Evolutionary conservation across 2,888 invertebrate species (phyloP).

Genomic region (Gymnocheta viridis): DNA sequence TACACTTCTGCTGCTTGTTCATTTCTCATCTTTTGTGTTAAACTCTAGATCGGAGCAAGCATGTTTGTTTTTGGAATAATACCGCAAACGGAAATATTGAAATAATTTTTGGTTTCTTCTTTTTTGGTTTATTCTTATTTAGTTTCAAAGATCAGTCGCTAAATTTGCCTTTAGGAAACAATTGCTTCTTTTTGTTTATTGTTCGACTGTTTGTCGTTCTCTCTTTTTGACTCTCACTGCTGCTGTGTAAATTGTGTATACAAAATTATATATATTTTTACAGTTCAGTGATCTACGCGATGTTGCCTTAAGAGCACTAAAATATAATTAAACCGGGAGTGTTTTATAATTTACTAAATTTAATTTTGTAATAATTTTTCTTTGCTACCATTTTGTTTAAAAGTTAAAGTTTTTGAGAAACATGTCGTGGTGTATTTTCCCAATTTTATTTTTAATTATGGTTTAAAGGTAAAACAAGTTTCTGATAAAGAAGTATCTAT

Average conservation of each 20-base stretch:
- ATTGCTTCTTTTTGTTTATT: not conserved
- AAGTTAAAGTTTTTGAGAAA: constrained; percentile 3
- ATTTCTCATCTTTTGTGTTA: not conserved
- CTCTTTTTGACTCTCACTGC: constrained; percentile 10
- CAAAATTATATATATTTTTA: constrained; percentile 46
- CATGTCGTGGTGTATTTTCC: constrained; percentile 1
- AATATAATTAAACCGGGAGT: not conserved
- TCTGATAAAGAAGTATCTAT: not conserved
- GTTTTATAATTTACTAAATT: constrained; percentile 22
- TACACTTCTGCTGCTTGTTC: not conserved
- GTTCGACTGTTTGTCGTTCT: not conserved
- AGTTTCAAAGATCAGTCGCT: constrained; percentile 50
- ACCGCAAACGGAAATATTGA: constrained; percentile 54
- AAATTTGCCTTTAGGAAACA: constrained; percentile 28
- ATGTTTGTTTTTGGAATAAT: constrained; percentile 20
- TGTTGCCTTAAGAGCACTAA: constrained; percentile 72
- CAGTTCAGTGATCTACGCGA: constrained; percentile 76
- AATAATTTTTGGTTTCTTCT: constrained; percentile 16
- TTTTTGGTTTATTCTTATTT: constrained; percentile 18
- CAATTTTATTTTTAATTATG: not conserved
- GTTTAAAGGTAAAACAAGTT: constrained; percentile 52
- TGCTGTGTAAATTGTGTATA: constrained; percentile 47
- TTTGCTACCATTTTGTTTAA: constrained; percentile 27
- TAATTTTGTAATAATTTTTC: not conserved
- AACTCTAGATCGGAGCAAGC: not conserved